phyloP scores from a whole-genome alignment of 2,797 vertebrate genomes.

The Eutrigla gurnardus region DNA sequence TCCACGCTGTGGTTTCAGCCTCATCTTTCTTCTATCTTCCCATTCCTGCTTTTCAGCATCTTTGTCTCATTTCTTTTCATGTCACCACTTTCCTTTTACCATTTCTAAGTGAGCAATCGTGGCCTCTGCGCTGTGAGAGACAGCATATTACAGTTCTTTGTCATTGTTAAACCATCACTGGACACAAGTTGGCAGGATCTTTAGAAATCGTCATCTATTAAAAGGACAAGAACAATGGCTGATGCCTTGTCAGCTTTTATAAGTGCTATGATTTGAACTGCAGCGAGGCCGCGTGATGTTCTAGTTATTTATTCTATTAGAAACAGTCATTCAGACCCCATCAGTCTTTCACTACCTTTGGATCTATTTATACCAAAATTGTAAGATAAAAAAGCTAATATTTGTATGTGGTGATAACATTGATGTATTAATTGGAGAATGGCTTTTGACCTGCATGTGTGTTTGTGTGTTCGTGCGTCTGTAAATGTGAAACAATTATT shows the following conservation, averaged over 20 bases:
- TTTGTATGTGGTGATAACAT: too few relatives aligned
- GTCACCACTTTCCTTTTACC: neutral
- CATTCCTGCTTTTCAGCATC: neutral
- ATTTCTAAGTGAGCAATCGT: neutral
- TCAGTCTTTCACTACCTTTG: neutral
- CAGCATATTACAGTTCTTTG: neutral
- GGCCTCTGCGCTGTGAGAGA: slow-evolving; percentile 7
- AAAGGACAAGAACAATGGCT: slow-evolving; percentile 15
- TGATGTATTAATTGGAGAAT: too few relatives aligned
- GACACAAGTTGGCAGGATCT: slow-evolving; percentile 14
- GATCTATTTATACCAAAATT: neutral
- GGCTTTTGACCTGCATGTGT: too few relatives aligned
- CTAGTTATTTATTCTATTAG: neutral
- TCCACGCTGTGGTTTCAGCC: neutral
- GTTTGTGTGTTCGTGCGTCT: too few relatives aligned
- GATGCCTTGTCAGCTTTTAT: neutral
- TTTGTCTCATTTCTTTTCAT: neutral
- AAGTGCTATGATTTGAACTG: neutral
- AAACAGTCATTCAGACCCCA: neutral
- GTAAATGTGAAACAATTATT: too few relatives aligned
- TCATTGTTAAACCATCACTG: slow-evolving; percentile 21
- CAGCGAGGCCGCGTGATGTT: neutral
- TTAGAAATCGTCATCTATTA: slow-evolving; percentile 15
- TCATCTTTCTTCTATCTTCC: neutral
- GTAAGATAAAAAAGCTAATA: too few relatives aligned